Percentiles rank a stretch among this genome's conserved stretches.
Conservation (phyloP, 2,888 invertebrate genomes). For the Chrysomela aeneicollis region DNA sequence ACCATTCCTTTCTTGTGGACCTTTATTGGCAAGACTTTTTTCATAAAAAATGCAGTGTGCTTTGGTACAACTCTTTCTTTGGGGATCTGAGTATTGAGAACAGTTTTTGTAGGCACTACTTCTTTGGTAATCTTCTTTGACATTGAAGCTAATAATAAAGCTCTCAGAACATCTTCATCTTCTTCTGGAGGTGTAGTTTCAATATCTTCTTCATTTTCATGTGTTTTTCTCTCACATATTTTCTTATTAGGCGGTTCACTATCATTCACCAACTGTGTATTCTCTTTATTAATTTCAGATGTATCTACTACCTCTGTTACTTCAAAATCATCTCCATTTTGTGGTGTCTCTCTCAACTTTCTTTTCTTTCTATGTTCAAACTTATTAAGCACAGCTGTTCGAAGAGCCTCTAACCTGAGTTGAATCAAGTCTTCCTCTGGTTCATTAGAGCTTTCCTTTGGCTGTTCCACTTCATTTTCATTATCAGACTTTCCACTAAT, state of each 20-base stretch:
- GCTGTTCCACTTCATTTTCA: slow-evolving; percentile 20
- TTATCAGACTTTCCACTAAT: slow-evolving; percentile 23
- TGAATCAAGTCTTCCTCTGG: slow-evolving; percentile 69
- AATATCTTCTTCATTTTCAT: slow-evolving; percentile 15
- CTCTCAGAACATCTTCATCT: slow-evolving; percentile 69
- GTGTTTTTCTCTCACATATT: slow-evolving; percentile 20
- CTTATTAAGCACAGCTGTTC: slow-evolving; percentile 73
- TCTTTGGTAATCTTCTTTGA: slow-evolving; percentile 65
- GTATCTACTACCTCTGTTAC: slow-evolving; percentile 25
- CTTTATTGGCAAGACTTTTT: background rate
- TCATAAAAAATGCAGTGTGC: background rate
- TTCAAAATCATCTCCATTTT: slow-evolving; percentile 24
- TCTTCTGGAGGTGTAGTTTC: slow-evolving; percentile 60
- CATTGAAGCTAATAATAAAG: slow-evolving; percentile 67
- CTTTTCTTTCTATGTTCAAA: slow-evolving; percentile 66
- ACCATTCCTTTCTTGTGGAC: slow-evolving; percentile 2
- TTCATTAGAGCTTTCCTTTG: slow-evolving; percentile 35
- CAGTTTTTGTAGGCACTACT: slow-evolving; percentile 12
- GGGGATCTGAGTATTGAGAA: background rate
- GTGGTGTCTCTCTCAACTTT: slow-evolving; percentile 44
- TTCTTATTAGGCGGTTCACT: slow-evolving; percentile 54
- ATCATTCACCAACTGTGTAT: slow-evolving; percentile 43
- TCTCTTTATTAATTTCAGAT: slow-evolving; percentile 48
- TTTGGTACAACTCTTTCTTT: slow-evolving; percentile 3
- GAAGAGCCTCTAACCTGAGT: slow-evolving; percentile 71